Conservation (phyloP, 2,113 vertebrate species). For the Eonycteris spelaea region DNA sequence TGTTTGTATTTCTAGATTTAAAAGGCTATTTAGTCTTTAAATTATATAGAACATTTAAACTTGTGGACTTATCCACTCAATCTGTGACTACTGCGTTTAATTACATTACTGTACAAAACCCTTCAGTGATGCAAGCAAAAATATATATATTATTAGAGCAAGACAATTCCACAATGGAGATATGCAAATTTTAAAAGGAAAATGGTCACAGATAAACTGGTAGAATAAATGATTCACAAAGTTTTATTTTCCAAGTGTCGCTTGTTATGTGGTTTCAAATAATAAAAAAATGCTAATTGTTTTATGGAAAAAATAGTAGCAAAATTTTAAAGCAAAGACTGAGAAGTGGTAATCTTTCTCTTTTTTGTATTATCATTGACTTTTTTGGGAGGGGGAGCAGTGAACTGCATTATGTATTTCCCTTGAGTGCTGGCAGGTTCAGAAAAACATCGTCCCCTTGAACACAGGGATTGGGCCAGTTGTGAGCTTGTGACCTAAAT, state of each 20-base stretch:
- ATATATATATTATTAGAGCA: not conserved
- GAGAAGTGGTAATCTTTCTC: not conserved
- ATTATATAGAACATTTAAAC: not conserved
- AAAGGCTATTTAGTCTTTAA: not conserved
- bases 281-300: not conserved
- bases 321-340: not conserved
- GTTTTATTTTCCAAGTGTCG: not conserved
- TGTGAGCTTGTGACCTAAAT: not conserved
- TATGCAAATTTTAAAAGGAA: not conserved
- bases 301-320: not conserved
- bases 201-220: not conserved
- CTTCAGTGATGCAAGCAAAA: not conserved
- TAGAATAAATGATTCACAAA: not conserved
- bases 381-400: not conserved
- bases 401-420: rapidly evolving
- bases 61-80: not conserved
- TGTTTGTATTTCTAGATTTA: not conserved
- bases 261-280: not conserved
- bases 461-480: not conserved
- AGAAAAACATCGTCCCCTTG: not conserved
- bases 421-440: not conserved
- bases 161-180: not conserved
- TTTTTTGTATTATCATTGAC: not conserved
- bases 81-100: not conserved
- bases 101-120: not conserved